phyloP scores from a whole-genome alignment of 2,888 invertebrate genomes.

The Drosophila aldrichi region DNA sequence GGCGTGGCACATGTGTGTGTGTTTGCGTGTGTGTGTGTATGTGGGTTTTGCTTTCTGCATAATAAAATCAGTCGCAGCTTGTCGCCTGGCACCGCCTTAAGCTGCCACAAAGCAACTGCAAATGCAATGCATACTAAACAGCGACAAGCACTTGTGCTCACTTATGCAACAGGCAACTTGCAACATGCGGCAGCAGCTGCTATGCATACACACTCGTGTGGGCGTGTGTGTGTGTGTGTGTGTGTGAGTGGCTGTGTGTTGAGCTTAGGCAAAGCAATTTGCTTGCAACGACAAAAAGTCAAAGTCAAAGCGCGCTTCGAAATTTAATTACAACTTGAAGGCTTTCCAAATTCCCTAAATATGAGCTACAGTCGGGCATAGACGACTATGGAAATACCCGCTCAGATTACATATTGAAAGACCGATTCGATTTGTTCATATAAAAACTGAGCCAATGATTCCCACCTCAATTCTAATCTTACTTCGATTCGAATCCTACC shows the following conservation, averaged over 20 bases:
- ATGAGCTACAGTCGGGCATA: neutral
- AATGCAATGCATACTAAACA: slow-evolving; percentile 77
- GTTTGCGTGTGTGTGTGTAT: slow-evolving; percentile 9
- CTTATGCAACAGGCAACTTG: slow-evolving; percentile 57
- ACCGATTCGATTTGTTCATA: too few relatives aligned
- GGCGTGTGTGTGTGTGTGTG: slow-evolving; percentile 1
- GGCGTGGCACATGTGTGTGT: neutral
- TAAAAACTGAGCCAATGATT: too few relatives aligned
- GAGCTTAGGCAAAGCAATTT: slow-evolving; percentile 40
- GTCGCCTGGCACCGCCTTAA: slow-evolving; percentile 46
- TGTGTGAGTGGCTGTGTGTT: slow-evolving; percentile 5
- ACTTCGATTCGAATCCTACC: too few relatives aligned
- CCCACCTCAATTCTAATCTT: too few relatives aligned
- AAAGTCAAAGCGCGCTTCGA: slow-evolving; percentile 16
- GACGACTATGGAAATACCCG: neutral
- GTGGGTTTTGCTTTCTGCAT: slow-evolving; percentile 70
- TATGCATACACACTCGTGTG: neutral
- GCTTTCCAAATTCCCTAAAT: slow-evolving; percentile 31
- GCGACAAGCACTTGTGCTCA: slow-evolving; percentile 33
- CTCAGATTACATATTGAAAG: too few relatives aligned
- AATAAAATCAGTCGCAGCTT: slow-evolving; percentile 65
- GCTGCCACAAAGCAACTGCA: slow-evolving; percentile 53
- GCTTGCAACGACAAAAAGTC: slow-evolving; percentile 17
- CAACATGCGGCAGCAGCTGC: slow-evolving; percentile 9
- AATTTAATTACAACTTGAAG: slow-evolving; percentile 77